Percentiles rank a stretch among this genome's conserved stretches.
Evolutionary conservation across 53 echinoderm and acorn worm genomes (phyloP).

Genomic region (Henricia sp.): DNA sequence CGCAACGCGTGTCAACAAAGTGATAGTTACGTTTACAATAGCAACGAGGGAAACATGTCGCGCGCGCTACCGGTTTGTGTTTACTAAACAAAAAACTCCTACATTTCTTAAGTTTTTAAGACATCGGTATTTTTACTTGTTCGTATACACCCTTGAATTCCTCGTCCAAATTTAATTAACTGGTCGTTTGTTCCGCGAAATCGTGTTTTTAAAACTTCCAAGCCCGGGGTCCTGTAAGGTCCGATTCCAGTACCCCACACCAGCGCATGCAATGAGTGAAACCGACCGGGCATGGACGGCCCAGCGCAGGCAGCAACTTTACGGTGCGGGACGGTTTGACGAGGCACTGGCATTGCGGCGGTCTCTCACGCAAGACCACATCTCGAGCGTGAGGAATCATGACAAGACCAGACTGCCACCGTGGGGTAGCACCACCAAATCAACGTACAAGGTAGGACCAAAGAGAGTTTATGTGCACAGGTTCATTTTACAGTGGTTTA

Average conservation of each 20-base stretch:
- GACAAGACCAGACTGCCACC: conserved; percentile 54
- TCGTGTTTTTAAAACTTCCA: neutral
- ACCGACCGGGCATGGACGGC: conserved; percentile 18
- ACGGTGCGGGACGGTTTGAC: conserved; percentile 63
- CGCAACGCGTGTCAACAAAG: neutral
- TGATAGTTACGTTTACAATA: conserved; percentile 50
- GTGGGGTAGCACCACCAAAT: conserved; percentile 80
- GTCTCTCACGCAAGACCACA: conserved; percentile 65
- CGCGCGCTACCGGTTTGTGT: neutral
- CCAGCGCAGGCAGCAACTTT: conserved; percentile 74
- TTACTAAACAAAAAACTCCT: neutral
- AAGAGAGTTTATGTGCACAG: no score
- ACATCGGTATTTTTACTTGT: neutral
- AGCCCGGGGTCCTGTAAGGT: conserved; percentile 38
- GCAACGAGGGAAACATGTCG: conserved; percentile 26
- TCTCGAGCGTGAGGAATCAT: conserved; percentile 35
- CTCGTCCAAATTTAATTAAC: neutral
- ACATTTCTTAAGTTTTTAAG: neutral
- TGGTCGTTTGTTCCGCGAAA: neutral
- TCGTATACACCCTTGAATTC: neutral
- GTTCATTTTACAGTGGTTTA: neutral
- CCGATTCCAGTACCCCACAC: neutral
- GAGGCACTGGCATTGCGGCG: conserved; percentile 45
- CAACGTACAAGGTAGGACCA: conserved; percentile 65
- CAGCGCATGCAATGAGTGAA: conserved; percentile 12